Evolutionary conservation across 1,140 invertebrate genomes (phyloP), one percentile per base, ranked within the genome.

Genomic region (Ptiloglossa arizonensis): DNA sequence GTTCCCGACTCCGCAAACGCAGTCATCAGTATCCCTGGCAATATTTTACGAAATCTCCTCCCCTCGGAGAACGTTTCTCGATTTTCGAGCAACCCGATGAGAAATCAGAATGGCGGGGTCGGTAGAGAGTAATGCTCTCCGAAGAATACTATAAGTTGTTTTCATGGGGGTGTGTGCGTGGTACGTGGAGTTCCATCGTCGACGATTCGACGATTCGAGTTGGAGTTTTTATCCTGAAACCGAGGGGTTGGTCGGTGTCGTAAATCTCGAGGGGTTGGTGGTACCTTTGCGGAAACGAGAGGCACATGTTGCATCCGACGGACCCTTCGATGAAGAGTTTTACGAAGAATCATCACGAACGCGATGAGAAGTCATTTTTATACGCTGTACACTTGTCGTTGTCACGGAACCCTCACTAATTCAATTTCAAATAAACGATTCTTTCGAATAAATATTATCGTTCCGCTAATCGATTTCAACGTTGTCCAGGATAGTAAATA

Each of bases 231-330:
- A 29, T 24, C 62, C 48, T 80, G 67, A 74, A 83, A 67, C 57
- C 46, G n/a, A n/a, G 11, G 50, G 62, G 60, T 84, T 60, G 68
- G 32, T 17, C 50, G 32, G 46, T 54, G 35, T 13, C 15, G 35
- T 84, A 76, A 84, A 84, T 84, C 59, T 83, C 24, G 4, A 1
- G 32, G 6, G n/a, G n/a, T n/a, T 8, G 56, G 57, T 15, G 24
- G 59, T n/a, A 41, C 24, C 19, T 46, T 46, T 1, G 27, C 9
- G 50, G 27, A 79, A 75, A 79, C 27, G 62, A 29, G n/a, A 56
- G 24, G 46, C n/a, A 38, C 13, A 24, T 44, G 48, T 32, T 44
- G 50, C 66, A 38, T 32, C 41, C 52, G 2, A 41, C 8, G 15
- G 11, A 24, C 24, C 22, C 52, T 75, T 62, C 15, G 46, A 63